Evolutionary conservation across 2,888 invertebrate genomes (phyloP).

Genomic region (Rhyacophila evoluta): DNA sequence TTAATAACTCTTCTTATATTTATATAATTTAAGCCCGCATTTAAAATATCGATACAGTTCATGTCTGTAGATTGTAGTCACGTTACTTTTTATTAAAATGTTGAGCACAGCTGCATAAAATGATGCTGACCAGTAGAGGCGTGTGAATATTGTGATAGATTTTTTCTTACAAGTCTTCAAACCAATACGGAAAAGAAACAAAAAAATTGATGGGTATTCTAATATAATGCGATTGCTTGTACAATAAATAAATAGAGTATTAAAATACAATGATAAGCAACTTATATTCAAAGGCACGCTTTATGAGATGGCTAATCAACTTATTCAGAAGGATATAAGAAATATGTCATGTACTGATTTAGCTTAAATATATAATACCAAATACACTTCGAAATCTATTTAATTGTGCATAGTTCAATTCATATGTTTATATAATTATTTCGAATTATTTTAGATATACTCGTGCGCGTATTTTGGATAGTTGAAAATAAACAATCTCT

Average conservation of each 20-base stretch:
- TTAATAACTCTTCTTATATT: no score
- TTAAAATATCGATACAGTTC: no score
- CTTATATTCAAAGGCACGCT: background rate
- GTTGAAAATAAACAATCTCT: no score
- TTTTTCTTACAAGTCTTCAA: background rate
- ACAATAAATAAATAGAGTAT: background rate
- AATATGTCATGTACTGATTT: no score
- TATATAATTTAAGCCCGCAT: no score
- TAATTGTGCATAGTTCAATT: no score
- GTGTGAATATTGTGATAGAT: conserved; percentile 10
- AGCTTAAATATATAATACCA: no score
- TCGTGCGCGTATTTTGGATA: no score
- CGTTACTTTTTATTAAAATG: background rate
- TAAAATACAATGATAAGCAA: conserved; percentile 2
- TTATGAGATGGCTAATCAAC: background rate
- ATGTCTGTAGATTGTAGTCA: no score
- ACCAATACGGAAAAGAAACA: background rate
- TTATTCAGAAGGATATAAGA: background rate
- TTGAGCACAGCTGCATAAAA: background rate
- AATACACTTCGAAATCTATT: no score
- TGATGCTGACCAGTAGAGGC: background rate
- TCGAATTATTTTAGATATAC: no score
- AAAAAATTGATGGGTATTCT: background rate
- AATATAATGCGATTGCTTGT: background rate
- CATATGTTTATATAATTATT: no score